These are phyloP conservation scores for Cheirogaleus medius DNA, from an alignment of 2,113 vertebrate species.

Conservation along the genomic window DNA sequence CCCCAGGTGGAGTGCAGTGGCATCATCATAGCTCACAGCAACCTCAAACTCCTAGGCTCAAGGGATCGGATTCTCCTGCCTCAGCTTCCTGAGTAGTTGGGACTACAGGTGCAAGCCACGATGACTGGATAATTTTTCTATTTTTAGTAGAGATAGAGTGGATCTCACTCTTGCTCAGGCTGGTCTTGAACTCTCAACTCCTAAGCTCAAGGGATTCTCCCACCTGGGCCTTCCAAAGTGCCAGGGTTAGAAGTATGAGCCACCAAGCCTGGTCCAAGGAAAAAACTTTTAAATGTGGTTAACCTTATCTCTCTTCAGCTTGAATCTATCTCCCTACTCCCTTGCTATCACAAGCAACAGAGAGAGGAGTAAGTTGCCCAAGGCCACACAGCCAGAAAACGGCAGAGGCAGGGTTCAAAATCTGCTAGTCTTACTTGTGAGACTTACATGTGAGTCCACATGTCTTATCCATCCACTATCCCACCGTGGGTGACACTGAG, in stretches of 20 bases:
- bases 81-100: neutral
- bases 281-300: neutral
- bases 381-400: neutral
- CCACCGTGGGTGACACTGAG: neutral
- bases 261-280: neutral
- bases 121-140: neutral
- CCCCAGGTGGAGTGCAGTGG: neutral
- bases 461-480: neutral
- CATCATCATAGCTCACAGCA: neutral
- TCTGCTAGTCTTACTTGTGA: neutral
- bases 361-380: neutral
- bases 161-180: too few relatives aligned
- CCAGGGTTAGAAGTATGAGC: too few relatives aligned
- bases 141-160: neutral
- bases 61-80: neutral
- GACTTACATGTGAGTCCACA: neutral
- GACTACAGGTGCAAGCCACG: neutral
- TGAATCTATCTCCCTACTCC: neutral
- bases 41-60: neutral
- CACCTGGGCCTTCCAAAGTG: too few relatives aligned
- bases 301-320: neutral
- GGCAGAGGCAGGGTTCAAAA: neutral
- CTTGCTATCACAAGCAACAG: neutral
- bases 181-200: too few relatives aligned
- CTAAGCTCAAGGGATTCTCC: too few relatives aligned